Conservation (phyloP, 2,113 vertebrate species). For the Felis catus region F.catus_Fca126_mat1.0 CM031414.1:58143501-58144000, state of each 20-base stretch:
- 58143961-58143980: background rate
- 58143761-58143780: background rate
- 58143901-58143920: background rate
- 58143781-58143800: background rate
- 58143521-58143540: background rate
- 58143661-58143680: background rate
- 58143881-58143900: background rate
- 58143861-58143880: background rate
- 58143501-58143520: background rate
- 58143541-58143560: background rate
- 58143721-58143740: background rate
- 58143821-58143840: background rate
- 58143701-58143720: background rate
- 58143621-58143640: background rate
- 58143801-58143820: background rate
- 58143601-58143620: background rate
- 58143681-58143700: background rate
- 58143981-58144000: background rate
- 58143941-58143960: background rate
- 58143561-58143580: background rate
- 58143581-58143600: background rate
- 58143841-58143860: background rate
- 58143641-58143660: background rate
- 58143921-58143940: background rate
- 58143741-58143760: background rate